Evolutionary conservation across 2,113 vertebrate species (phyloP).

Genomic region (Syrrhaptes paradoxus): DNA sequence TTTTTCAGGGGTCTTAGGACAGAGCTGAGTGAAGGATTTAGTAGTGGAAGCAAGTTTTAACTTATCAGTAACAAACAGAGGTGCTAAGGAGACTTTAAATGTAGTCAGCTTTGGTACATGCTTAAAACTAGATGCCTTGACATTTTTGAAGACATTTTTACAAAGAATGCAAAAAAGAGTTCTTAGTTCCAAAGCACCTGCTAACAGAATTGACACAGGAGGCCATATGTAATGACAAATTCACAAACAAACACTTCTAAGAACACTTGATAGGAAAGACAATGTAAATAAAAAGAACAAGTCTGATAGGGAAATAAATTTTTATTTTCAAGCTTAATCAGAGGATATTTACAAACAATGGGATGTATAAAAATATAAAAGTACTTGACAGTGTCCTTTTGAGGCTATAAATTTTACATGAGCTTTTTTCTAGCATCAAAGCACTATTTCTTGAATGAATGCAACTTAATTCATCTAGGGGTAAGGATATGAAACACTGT

Average conservation of each 20-base stretch:
- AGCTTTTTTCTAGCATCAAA: slow-evolving; percentile 73
- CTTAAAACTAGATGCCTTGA: neutral
- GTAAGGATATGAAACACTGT: slow-evolving; percentile 16
- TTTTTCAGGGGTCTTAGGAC: rapidly evolving
- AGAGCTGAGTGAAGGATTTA: neutral
- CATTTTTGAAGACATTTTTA: neutral
- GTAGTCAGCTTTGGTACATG: neutral
- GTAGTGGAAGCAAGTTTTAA: neutral
- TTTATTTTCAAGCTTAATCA: slow-evolving; percentile 81
- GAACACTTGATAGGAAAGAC: neutral
- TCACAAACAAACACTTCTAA: neutral
- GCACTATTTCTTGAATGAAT: slow-evolving; percentile 65
- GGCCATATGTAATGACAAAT: neutral
- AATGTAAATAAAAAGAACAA: slow-evolving; percentile 29
- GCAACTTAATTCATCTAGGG: slow-evolving; percentile 55
- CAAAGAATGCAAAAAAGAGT: neutral
- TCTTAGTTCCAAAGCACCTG: neutral
- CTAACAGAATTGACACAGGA: slow-evolving; percentile 13
- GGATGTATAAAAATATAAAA: slow-evolving; percentile 83
- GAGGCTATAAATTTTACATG: slow-evolving; percentile 75
- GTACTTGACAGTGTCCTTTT: slow-evolving; percentile 76
- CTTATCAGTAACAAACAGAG: neutral
- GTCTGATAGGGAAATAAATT: slow-evolving; percentile 81
- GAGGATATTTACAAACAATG: slow-evolving; percentile 81
- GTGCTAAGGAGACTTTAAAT: neutral